These are phyloP conservation scores for Dromiciops gliroides DNA, from an alignment of 2,113 vertebrate genomes.

Conservation along the genomic window DNA sequence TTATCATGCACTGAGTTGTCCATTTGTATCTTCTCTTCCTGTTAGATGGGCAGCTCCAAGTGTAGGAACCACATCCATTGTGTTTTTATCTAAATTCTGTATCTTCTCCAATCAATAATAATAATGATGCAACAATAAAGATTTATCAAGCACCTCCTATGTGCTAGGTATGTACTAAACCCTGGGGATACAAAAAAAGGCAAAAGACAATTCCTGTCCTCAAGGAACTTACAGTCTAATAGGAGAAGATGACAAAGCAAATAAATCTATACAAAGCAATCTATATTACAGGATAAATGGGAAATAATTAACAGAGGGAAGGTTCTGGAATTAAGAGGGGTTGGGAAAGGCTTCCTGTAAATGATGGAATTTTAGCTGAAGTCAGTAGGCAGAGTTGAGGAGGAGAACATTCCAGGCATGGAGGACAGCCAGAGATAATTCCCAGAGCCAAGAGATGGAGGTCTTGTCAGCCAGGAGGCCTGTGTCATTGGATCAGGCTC, in stretches of 20 bases:
- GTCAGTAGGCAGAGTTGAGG: neutral
- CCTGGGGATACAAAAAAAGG: neutral
- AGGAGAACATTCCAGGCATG: neutral
- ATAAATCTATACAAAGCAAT: neutral
- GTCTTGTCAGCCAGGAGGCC: neutral
- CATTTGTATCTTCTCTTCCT: too few species aligned
- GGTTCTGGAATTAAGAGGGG: neutral
- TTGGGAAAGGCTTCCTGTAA: neutral
- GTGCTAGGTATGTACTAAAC: neutral
- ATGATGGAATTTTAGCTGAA: neutral
- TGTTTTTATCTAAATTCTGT: too few species aligned
- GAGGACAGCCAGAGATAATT: neutral
- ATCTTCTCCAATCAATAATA: too few species aligned
- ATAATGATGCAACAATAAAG: too few species aligned
- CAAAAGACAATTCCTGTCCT: neutral
- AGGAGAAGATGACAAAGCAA: neutral
- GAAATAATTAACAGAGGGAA: neutral
- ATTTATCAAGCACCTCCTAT: too few species aligned
- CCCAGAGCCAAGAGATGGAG: neutral
- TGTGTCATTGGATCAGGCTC: neutral
- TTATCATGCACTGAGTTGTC: too few species aligned
- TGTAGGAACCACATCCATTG: too few species aligned
- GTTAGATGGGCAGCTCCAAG: too few species aligned
- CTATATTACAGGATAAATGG: neutral
- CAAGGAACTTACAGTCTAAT: neutral